Evolutionary conservation across 2,113 vertebrate genomes (phyloP).

Genomic region (Campylomormyrus numenius): DNA sequence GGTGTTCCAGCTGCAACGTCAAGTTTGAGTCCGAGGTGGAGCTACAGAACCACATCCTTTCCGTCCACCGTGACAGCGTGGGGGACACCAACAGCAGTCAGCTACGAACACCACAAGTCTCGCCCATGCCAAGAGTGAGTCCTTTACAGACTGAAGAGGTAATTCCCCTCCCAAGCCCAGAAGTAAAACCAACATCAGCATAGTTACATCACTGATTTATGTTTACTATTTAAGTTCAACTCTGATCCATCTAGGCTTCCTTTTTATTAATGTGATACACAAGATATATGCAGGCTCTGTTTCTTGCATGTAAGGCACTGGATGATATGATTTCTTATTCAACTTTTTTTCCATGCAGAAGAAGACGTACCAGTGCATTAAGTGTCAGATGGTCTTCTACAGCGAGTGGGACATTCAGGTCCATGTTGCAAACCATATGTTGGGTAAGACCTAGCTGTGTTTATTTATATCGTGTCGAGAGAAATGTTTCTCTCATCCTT

Average conservation of each 20-base stretch:
- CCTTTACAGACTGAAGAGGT: conserved; percentile 97
- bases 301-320: neutral
- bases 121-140: conserved; percentile 93
- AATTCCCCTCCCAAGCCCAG: conserved; percentile 36
- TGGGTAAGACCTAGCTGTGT: conserved; percentile 72
- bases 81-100: conserved; percentile 78
- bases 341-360: conserved; percentile 66
- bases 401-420: conserved; percentile 99
- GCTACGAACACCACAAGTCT: conserved; percentile 91
- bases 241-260: neutral
- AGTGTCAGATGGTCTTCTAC: conserved; percentile 99
- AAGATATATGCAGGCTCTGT: neutral
- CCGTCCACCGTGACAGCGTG: conserved; percentile 81
- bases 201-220: neutral
- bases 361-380: conserved; percentile 99
- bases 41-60: conserved; percentile 88
- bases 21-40: conserved; percentile 96
- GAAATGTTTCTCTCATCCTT: neutral
- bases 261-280: neutral
- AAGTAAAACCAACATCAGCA: conserved; percentile 4
- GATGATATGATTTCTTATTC: neutral
- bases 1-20: conserved; percentile 94
- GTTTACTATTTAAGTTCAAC: neutral
- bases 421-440: conserved; percentile 99
- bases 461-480: neutral